A percentile compares a stretch with the other conserved stretches of the same genome.
Conservation (phyloP, 37 sponge, comb jelly and placozoan genomes). For the Cladorhizidae sp. region DNA sequence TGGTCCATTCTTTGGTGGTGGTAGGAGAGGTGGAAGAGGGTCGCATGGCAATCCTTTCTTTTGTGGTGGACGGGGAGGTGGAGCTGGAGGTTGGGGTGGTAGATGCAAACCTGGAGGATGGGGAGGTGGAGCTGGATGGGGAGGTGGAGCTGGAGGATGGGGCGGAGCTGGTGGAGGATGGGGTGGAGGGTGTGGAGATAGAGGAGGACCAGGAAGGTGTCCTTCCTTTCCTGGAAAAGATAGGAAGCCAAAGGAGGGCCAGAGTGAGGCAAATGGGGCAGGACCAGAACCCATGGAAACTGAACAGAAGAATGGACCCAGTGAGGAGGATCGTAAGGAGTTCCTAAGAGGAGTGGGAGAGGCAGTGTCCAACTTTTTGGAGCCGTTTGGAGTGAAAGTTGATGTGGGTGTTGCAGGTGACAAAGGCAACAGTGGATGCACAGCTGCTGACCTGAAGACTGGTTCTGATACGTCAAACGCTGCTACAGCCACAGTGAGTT, state of each 20-base stretch:
- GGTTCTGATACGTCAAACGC: neutral
- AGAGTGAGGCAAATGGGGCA: neutral
- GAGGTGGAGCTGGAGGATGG: neutral
- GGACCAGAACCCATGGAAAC: conserved; percentile 31
- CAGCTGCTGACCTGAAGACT: neutral
- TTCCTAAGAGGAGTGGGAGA: conserved; percentile 45
- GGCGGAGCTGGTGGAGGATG: neutral
- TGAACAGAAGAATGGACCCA: neutral
- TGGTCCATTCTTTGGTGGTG: too few relatives aligned
- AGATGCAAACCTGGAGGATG: neutral
- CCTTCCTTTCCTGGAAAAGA: too few relatives aligned
- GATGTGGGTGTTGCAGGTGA: conserved; percentile 59
- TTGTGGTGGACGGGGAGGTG: neutral
- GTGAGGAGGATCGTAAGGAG: conserved; percentile 13
- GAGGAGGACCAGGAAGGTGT: neutral
- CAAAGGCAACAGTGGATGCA: neutral
- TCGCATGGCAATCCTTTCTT: too few relatives aligned
- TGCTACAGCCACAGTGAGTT: neutral
- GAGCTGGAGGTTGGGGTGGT: neutral
- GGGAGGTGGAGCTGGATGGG: neutral
- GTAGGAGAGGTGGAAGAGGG: too few relatives aligned
- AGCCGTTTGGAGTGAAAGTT: conserved; percentile 71
- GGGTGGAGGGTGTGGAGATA: neutral
- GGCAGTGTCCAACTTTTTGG: conserved; percentile 51
- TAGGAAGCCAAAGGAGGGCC: neutral